Percentiles rank a stretch among this genome's conserved stretches.
Conservation (phyloP, 2,888 invertebrate genomes). For the Callinectes sapidus region DNA sequence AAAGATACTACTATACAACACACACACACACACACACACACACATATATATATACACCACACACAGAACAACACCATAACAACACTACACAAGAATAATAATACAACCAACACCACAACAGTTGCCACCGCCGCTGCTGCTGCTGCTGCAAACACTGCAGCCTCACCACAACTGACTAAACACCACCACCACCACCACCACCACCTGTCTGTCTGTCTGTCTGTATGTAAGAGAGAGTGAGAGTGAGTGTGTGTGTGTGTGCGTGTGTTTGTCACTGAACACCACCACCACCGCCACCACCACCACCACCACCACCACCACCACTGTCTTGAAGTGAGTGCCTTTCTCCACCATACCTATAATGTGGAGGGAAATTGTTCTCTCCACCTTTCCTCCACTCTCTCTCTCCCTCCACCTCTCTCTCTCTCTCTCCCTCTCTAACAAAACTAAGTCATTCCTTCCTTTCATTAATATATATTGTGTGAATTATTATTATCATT, state of each 20-base stretch:
- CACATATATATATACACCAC: no score
- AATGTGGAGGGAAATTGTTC: background rate
- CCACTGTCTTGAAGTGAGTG: conserved; percentile 55
- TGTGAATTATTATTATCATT: background rate
- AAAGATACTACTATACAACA: background rate
- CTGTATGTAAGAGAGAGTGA: background rate
- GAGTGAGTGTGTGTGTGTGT: background rate
- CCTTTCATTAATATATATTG: background rate
- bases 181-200: no score
- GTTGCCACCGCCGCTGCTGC: no score
- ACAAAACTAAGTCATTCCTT: background rate
- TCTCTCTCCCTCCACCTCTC: background rate
- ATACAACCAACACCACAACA: background rate
- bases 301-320: conserved; percentile 38
- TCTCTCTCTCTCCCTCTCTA: background rate
- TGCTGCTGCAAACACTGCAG: no score
- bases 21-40: no score
- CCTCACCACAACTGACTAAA: no score
- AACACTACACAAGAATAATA: background rate
- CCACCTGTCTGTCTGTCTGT: background rate
- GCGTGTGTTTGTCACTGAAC: conserved; percentile 43
- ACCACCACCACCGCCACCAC: background rate
- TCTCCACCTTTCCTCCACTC: background rate
- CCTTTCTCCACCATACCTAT: conserved; percentile 40
- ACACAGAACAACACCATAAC: no score